These are phyloP conservation scores for Spheniscus mendiculus DNA, from an alignment of 2,113 vertebrate species.

Conservation along the genomic window DNA sequence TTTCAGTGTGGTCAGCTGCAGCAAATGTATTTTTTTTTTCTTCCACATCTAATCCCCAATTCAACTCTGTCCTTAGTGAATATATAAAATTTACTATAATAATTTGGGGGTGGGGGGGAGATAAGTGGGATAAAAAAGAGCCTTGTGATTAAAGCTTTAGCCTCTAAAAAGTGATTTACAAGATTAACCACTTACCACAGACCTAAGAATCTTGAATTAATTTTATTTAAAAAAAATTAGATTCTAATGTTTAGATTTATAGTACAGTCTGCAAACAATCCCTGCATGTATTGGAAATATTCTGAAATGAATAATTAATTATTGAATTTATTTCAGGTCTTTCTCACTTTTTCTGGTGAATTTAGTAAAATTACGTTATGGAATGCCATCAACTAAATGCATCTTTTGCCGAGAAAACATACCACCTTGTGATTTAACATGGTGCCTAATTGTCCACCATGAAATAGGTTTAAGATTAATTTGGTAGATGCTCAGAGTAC, in stretches of 20 bases:
- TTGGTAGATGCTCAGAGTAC: background rate
- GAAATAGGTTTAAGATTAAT: background rate
- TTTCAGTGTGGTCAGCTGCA: background rate
- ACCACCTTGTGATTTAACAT: background rate
- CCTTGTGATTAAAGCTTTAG: background rate
- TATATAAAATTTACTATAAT: background rate
- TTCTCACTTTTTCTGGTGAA: background rate
- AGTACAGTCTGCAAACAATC: background rate
- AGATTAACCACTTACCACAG: background rate
- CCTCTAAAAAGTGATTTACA: background rate
- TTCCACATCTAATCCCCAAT: background rate
- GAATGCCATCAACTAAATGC: background rate
- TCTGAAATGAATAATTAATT: background rate
- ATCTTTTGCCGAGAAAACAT: background rate
- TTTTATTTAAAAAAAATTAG: background rate
- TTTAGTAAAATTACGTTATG: background rate
- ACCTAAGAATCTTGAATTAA: background rate
- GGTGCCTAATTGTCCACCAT: background rate
- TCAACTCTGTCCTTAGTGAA: background rate
- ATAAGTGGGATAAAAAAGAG: background rate
- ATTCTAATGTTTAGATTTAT: background rate
- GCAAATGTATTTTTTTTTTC: background rate
- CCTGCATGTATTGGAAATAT: background rate
- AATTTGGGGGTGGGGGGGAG: background rate
- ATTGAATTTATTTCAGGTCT: background rate